Base-by-base conservation (phyloP, 2,797 vertebrate species). In the Austrolebias charrua region DNA sequence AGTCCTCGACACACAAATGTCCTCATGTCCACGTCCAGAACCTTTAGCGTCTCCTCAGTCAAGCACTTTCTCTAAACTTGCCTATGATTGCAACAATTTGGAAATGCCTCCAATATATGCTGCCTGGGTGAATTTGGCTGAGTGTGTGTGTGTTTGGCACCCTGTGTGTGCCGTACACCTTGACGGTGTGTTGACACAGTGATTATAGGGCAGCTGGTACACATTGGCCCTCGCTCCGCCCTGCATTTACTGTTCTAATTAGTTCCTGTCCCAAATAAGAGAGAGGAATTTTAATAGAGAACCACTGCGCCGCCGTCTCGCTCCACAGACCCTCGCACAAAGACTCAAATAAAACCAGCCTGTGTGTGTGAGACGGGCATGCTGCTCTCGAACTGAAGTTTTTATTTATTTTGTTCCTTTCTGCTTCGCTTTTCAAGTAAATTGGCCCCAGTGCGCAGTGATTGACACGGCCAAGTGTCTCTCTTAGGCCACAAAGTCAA, bases 201-300 rank as follows among this genome's bases (percentile, higher is more conserved):
- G 82, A 91, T 92, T 92, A 82, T 61, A 42, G 84, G 82, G 85
- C 90, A 91, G 90, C 89, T 91, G 90, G 84, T 89, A 83, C 84
- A 86, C 82, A 90, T 90, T 90, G 89, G 83, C 74, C 73, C 66
- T 84, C 65, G 68, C 84, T 85, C 85, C 82, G 75, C 88, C 85
- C 88, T 84, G 86, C 88, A 86, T 89, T 91, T 91, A 92, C 90
- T 90, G 88, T 90, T 89, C 87, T 91, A 92, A 92, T 92, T 89
- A 91, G 89, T 90, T 91, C 89, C 90, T 92, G 86, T 84, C 78
- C 78, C 88, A 89, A 92, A 91, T 91, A 89, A 90, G 89, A 90
- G 83, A 20, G 75, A 89, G 84, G 90, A 90, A 92, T 91, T 92
- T 91, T 91, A 92, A 91, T 90, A 86, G 91, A 88, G 88, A 90